Conservation (phyloP, 2,888 invertebrate genomes). For the Phragmatobia fuliginosa region DNA sequence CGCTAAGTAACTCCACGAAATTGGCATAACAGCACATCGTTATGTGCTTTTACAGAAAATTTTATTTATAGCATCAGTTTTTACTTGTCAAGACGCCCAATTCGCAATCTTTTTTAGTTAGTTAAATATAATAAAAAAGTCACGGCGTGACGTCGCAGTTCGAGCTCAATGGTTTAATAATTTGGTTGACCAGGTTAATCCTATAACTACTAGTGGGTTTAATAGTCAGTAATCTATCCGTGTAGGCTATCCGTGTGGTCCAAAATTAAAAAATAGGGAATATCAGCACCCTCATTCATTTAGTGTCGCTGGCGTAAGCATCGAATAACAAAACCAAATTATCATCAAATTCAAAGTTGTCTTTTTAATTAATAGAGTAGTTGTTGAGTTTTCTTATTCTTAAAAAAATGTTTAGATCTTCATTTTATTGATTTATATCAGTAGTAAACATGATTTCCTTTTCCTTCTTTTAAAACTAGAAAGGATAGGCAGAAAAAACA, state of each 20-base stretch:
- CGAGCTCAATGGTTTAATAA: neutral
- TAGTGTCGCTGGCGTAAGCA: too few relatives aligned
- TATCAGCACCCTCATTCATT: too few relatives aligned
- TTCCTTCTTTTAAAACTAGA: neutral
- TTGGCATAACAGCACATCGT: constrained; percentile 34
- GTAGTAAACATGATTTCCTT: neutral
- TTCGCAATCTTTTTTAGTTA: neutral
- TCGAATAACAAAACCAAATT: too few relatives aligned
- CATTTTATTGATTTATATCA: neutral
- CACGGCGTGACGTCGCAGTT: neutral
- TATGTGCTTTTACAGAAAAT: constrained; percentile 20
- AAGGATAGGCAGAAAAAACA: neutral
- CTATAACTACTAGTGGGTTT: neutral
- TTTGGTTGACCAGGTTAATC: too few relatives aligned
- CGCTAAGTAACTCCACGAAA: constrained; percentile 45
- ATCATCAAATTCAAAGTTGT: too few relatives aligned
- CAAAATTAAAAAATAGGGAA: too few relatives aligned
- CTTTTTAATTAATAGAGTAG: too few relatives aligned
- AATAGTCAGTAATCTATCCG: too few relatives aligned
- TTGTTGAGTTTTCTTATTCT: neutral
- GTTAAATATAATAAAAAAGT: neutral
- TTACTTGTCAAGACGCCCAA: neutral
- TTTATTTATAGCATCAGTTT: neutral
- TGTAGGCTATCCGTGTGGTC: too few relatives aligned
- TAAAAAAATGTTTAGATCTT: neutral